Evolutionary conservation across 2,797 vertebrate species (phyloP), one percentile per base, ranked within the genome.

Genomic region (Pangasius mekongensis): DNA sequence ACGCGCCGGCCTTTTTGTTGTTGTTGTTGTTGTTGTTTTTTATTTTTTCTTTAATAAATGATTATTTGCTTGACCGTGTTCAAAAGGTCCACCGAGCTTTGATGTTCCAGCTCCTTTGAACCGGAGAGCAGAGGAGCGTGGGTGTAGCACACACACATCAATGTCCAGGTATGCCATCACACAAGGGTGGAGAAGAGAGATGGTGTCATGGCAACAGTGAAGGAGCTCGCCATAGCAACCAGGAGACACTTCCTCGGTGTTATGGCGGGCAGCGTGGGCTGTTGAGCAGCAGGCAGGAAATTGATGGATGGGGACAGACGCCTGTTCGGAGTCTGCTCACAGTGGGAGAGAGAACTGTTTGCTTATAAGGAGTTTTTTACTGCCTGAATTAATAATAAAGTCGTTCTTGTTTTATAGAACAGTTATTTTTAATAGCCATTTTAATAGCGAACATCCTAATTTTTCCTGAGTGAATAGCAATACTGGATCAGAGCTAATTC

Each of bases 91-190:
- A 47, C 86, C 7, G 54, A 86, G 91, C 95, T 95, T 95, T 95
- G 94, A 95, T 95, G 93, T 94, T 86, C 1, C 87, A 5, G 76
- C 89, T 89, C 91, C 92, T 96, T 95, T 95, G 94, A 95, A 96
- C 58, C 7, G 93, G 91, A 90, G 94, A 93, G 93, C 90, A 91
- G 94, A 90, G 91, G 83, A 24, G 47, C 2, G 64, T 33, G 64
- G 47, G 85, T 18, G 74, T 52, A 77, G 18, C 71, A 36, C 27
- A 71, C 27, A 71, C 36, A 13, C 84, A 82, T n/a, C 58, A 69
- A 74, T 66, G 87, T 49, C 66, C 90, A 90, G 89, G 83, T 87
- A 85, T 87, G 89, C 74, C 87, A 76, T 78, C 73, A 14, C 76
- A 82, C 71, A 87, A 89, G 24, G 52, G 87, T 76, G 86, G 85